A percentile compares a stretch with the other conserved stretches of the same genome.
Evolutionary conservation across 2,113 vertebrate species (phyloP).

Genomic region (Sarotherodon lohbergeri): DNA sequence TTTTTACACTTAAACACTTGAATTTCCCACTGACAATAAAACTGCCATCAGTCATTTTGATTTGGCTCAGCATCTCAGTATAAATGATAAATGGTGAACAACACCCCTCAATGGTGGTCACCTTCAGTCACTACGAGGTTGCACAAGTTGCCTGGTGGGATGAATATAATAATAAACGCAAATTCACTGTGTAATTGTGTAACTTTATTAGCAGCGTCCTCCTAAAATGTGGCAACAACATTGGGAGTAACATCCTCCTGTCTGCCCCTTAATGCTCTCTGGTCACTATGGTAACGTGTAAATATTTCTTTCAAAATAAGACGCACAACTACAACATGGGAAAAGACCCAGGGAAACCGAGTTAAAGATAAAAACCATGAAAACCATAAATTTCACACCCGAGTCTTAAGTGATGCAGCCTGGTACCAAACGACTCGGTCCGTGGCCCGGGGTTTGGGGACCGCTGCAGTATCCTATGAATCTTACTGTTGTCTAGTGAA

Average conservation of each 20-base stretch:
- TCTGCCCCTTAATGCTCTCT: neutral
- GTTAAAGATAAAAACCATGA: too few species aligned
- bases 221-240: neutral
- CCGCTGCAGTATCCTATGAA: neutral
- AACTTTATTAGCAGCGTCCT: neutral
- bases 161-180: too few species aligned
- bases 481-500: neutral
- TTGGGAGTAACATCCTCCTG: neutral
- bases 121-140: too few species aligned
- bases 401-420: too few species aligned
- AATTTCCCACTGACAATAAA: neutral
- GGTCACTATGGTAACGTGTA: neutral
- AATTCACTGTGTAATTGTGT: too few species aligned
- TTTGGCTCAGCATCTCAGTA: neutral
- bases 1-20: neutral
- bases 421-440: too few species aligned
- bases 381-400: too few species aligned
- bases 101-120: too few species aligned
- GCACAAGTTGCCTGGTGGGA: too few species aligned
- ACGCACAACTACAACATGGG: too few species aligned
- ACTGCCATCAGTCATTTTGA: neutral
- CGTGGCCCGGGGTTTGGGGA: too few species aligned
- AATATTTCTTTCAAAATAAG: neutral
- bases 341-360: too few species aligned
- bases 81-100: neutral